Base-by-base conservation (phyloP, 2,113 vertebrate genomes). In the Danionella cerebrum region DNA sequence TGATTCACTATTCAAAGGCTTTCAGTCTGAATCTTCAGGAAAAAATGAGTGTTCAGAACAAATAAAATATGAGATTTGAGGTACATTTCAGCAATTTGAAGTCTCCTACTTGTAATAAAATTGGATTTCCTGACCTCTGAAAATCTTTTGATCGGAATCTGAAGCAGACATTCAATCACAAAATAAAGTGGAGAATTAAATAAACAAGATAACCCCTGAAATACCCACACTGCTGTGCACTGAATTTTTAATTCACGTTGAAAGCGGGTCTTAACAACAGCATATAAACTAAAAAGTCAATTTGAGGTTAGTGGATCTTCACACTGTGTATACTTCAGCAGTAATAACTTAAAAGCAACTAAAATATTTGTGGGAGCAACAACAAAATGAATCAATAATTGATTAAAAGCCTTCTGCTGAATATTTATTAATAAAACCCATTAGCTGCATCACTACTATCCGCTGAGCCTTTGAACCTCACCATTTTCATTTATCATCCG, bases 91-190 rank as follows among this genome's bases (percentile, higher is more conserved):
- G 70, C 74, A 82, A 81, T 82, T 86, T 80, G 80, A 86, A 86
- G 81, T 39, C 48, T 69, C 75, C 78, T 65, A 78, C 24, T 7
- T 69, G 69, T 35, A 10, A 7, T 47, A 85, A 79, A 66, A 80
- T 79, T 76, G 80, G 78, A 79, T 82, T 83, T 83, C 83, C 66
- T 75, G 85, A 84, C 76, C 79, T 78, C 36, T 69, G 76, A 68
- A 73, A 75, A 76, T 51, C 81, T 84, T 88, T 85, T 83, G 83
- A 85, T 83, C 78, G 83, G 78, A 80, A 80, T 73, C 79, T 73
- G 71, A 80, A 85, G 65, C 79, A 75, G 66, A 65, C 78, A 82
- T 71, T 76, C 66, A 82, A 84, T 83, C 73, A 77, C 79, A 67
- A 74, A 78, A 75, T 59, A 67, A 25, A 57, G 72, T 54, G 63